Evolutionary conservation across 2,113 vertebrate genomes (phyloP).

Genomic region (Morone saxatilis): DNA sequence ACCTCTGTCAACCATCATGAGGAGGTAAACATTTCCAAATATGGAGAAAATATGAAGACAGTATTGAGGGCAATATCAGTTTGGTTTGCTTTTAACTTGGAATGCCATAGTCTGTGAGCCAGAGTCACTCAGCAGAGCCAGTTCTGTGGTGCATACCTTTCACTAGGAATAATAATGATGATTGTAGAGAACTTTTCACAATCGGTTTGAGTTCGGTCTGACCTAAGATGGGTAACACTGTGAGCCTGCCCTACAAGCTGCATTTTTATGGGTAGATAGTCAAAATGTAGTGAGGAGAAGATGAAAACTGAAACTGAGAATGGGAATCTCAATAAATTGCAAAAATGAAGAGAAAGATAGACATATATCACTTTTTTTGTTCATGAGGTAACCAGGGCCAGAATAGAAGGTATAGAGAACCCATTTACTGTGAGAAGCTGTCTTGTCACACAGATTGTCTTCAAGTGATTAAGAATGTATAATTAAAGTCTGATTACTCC

Average conservation of each 20-base stretch:
- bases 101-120: conserved; percentile 84
- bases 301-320: neutral
- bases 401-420: conserved; percentile 60
- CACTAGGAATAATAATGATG: conserved; percentile 77
- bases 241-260: conserved; percentile 8
- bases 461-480: conserved; percentile 79
- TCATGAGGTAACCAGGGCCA: conserved; percentile 31
- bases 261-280: neutral
- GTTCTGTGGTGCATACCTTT: conserved; percentile 79
- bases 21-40: conserved; percentile 99
- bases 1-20: conserved; percentile 90
- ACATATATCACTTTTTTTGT: conserved; percentile 5
- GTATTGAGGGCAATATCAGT: conserved; percentile 90
- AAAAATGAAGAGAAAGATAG: neutral
- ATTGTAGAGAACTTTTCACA: conserved; percentile 70
- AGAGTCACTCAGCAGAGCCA: conserved; percentile 79
- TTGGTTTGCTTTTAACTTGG: conserved; percentile 87
- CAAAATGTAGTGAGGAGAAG: neutral
- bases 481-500: conserved; percentile 78
- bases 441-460: conserved; percentile 67
- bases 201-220: conserved; percentile 62
- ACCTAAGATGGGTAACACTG: conserved; percentile 64
- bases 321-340: neutral
- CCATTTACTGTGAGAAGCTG: conserved; percentile 55
- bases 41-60: conserved; percentile 93